Base-by-base conservation (phyloP, 2,888 invertebrate genomes). In the Mylabris sibirica region DNA sequence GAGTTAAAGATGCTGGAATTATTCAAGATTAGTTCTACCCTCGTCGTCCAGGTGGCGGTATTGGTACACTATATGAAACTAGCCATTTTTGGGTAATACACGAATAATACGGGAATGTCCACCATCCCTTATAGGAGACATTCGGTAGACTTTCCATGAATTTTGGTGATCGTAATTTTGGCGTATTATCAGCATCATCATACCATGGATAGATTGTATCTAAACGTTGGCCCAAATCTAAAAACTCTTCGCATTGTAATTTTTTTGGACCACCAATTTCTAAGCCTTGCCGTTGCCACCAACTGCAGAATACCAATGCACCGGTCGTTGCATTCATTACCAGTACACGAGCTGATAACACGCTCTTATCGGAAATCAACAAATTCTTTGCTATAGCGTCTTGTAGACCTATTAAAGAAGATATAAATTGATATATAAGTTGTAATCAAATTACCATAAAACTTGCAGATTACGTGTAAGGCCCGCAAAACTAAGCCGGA, bases 91-190 rank as follows among this genome's bases (percentile, higher is more conserved):
- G 89, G 34, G 89, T 88, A 69, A 89, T 89, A 85, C 96, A 96
- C 75, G 94, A 94, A 84, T 92, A 95, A 83, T 96, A 96, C 0
- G 96, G 96, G 79, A 89, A 91, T 20, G 95, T 96, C 96, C 96
- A 96, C 91, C 93, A 93, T 26, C 95, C 93, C 79, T 90, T 87
- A 71, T 88, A 88, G 70, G 90, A 88, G 68, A 88, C 86, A 65
- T 89, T 88, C n/a, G 88, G 87, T 17, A 90, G 89, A 63, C 89
- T 88, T 68, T 88, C 86, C 87, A 91, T 89, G 83, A 91, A 91
- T 83, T 91, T 91, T 22, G 90, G 89, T n/a, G 91, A 91, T 62
- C 90, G 87, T 57, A 91, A 85, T 22, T 87, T 86, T 68, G 89
- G 89, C 72, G 86, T 88, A 65, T 88, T 88, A 74, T 88, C 88